Evolutionary conservation across 35 echinoderm and acorn worm species (phyloP).

Genomic region (Heliocidaris tuberculata): DNA sequence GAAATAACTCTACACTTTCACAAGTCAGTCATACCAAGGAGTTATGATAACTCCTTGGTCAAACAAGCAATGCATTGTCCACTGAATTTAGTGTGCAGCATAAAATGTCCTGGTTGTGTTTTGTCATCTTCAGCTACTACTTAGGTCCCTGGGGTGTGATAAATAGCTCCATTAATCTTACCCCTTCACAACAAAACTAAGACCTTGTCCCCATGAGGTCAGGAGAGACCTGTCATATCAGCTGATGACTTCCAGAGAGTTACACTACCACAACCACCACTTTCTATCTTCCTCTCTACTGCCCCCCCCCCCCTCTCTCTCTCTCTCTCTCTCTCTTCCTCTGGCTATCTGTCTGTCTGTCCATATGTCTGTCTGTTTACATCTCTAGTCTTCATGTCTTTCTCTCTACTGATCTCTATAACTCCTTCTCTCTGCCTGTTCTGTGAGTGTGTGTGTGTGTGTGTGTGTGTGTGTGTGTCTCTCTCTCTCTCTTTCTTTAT

Average conservation of each 20-base stretch:
- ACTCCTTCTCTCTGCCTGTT: too few species aligned
- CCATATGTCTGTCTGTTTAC: too few species aligned
- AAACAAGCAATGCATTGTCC: not conserved
- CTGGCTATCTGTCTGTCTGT: not conserved
- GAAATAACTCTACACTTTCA: not conserved
- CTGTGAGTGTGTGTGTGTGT: too few species aligned
- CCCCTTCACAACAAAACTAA: not conserved
- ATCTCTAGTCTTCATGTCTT: too few species aligned
- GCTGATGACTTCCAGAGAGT: not conserved
- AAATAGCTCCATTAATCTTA: not conserved
- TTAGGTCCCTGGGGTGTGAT: slow-evolving; percentile 24
- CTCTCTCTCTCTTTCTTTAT: not conserved
- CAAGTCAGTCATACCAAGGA: not conserved
- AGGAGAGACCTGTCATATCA: not conserved
- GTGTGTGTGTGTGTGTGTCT: too few species aligned
- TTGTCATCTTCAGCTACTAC: not conserved
- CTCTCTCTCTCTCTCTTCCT: not conserved
- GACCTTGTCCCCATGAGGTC: slow-evolving; percentile 41
- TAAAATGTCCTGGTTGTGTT: not conserved
- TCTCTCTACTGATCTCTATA: too few species aligned
- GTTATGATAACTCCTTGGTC: too few species aligned
- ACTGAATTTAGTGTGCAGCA: not conserved
- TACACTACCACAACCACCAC: not conserved
- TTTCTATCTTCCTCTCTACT: not conserved
- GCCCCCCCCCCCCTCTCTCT: not conserved